Conservation (phyloP, 2,113 vertebrate species). For the Scophthalmus maximus region DNA sequence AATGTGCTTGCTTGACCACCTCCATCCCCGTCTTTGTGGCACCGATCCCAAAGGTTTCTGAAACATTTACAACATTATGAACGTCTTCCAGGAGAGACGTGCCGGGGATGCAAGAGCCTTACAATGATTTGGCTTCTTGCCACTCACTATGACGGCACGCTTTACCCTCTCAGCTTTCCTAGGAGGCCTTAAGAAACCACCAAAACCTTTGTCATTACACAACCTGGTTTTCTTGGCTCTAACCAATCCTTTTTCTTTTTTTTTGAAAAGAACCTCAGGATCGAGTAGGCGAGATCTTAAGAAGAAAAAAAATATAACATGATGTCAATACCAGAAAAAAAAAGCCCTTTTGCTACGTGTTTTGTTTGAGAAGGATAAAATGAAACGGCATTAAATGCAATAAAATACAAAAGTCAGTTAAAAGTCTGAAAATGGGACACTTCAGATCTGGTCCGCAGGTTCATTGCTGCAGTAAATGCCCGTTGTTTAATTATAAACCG, state of each 20-base stretch:
- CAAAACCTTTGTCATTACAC: background rate
- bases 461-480: background rate
- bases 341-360: background rate
- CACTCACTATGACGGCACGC: background rate
- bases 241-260: background rate
- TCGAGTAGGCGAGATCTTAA: background rate
- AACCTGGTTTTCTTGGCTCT: background rate
- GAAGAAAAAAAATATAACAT: background rate
- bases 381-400: background rate
- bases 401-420: background rate
- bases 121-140: background rate
- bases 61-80: background rate
- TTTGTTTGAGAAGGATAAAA: background rate
- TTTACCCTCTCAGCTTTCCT: too few relatives aligned
- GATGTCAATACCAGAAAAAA: too few relatives aligned
- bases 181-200: background rate
- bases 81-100: background rate
- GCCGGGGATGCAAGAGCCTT: background rate
- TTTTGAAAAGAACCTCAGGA: background rate
- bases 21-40: background rate
- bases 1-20: background rate
- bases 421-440: background rate
- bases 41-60: background rate
- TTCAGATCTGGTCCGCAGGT: background rate
- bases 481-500: background rate